phyloP scores from a whole-genome alignment of 2,888 invertebrate species.

The Pollenia labialis region DNA sequence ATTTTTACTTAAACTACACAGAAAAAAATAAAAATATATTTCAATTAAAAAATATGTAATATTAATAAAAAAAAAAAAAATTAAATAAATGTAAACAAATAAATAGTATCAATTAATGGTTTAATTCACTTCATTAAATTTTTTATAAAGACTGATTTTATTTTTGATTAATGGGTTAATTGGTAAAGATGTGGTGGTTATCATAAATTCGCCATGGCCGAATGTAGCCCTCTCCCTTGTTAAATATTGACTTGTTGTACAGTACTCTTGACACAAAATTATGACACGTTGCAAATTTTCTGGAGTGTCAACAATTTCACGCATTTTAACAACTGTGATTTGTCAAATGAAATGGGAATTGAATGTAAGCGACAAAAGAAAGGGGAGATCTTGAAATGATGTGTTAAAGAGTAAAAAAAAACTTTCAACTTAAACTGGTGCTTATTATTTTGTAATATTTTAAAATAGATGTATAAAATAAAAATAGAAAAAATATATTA shows the following conservation, averaged over 20 bases:
- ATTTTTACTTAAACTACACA: too few relatives aligned
- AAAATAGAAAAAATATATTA: not conserved
- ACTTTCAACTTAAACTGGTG: not conserved
- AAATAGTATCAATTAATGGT: too few relatives aligned
- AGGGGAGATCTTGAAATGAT: not conserved
- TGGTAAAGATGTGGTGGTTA: too few relatives aligned
- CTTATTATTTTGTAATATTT: not conserved
- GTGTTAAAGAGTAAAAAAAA: conserved; percentile 8
- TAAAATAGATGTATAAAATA: not conserved
- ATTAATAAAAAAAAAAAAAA: too few relatives aligned
- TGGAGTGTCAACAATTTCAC: conserved; percentile 62
- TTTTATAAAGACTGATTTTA: too few relatives aligned
- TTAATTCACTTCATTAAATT: too few relatives aligned
- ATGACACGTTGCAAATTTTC: conserved; percentile 66
- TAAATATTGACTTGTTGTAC: not conserved
- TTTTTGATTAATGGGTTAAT: too few relatives aligned
- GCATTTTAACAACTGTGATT: conserved; percentile 65
- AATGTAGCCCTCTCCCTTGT: too few relatives aligned
- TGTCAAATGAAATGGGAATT: conserved; percentile 30
- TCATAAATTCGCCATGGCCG: too few relatives aligned
- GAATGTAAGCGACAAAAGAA: not conserved
- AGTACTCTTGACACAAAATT: conserved; percentile 7
- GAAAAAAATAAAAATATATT: too few relatives aligned
- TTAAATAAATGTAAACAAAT: too few relatives aligned
- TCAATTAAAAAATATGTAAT: too few relatives aligned